These are phyloP conservation scores for Hippocampus barbouri DNA, from an alignment of 2,113 vertebrate genomes.

Conservation along the genomic window DNA sequence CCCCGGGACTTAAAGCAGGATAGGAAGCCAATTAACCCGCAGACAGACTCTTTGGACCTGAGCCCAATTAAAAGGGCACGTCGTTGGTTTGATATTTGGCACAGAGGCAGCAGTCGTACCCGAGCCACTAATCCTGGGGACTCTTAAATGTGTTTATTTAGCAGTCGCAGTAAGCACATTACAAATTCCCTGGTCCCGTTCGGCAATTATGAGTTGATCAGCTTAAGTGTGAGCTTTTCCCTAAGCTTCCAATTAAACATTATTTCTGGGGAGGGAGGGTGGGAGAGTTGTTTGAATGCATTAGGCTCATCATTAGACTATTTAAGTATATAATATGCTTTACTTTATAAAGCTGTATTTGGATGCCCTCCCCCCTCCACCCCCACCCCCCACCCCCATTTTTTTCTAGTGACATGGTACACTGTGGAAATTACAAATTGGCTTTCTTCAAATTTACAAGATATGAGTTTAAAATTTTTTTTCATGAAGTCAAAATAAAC, in stretches of 20 bases:
- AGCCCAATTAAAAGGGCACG: conserved; percentile 1
- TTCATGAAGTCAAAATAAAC: too few relatives aligned
- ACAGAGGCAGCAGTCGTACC: neutral
- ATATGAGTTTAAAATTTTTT: too few relatives aligned
- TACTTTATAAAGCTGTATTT: neutral
- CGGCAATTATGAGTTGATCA: neutral
- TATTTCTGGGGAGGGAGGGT: neutral
- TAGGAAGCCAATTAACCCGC: neutral
- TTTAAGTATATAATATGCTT: neutral
- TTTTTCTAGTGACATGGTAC: too few relatives aligned
- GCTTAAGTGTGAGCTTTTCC: neutral
- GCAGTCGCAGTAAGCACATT: neutral
- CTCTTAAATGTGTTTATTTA: neutral
- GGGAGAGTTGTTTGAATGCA: neutral
- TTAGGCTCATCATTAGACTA: neutral
- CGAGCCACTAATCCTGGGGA: neutral
- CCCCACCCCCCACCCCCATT: too few relatives aligned
- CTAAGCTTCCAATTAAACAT: neutral
- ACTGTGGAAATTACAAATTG: neutral
- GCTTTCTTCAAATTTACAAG: neutral
- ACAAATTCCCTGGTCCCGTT: neutral
- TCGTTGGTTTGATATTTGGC: neutral
- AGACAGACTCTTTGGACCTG: neutral
- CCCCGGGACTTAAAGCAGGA: neutral
- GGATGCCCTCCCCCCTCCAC: neutral